These are phyloP conservation scores for Morus bassanus DNA, from an alignment of 2,797 vertebrate species.

Conservation along the genomic window DNA sequence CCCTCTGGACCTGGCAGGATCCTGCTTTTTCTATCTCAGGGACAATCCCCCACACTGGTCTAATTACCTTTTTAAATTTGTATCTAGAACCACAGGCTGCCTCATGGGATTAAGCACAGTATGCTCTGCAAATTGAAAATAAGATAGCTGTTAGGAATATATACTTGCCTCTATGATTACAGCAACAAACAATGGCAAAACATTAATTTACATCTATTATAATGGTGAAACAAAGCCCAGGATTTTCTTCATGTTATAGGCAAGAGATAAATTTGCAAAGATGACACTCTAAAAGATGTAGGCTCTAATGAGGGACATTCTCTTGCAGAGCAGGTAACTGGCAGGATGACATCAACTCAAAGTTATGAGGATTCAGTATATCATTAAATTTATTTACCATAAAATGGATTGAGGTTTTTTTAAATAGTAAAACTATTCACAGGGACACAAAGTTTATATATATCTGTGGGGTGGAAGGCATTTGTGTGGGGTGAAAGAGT, in stretches of 20 bases:
- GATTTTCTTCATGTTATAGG: conserved; percentile 32
- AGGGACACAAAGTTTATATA: conserved; percentile 27
- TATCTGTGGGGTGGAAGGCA: conserved; percentile 1
- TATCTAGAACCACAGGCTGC: conserved; percentile 79
- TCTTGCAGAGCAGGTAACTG: background rate
- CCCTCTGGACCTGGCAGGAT: conserved; percentile 75
- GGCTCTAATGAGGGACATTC: conserved; percentile 23
- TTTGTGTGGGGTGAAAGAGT: conserved; percentile 12
- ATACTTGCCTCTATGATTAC: conserved; percentile 79
- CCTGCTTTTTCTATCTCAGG: conserved; percentile 67
- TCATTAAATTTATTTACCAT: conserved; percentile 52
- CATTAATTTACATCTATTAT: conserved; percentile 82
- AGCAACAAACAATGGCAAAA: conserved; percentile 78
- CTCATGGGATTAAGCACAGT: conserved; percentile 84
- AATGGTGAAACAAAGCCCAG: conserved; percentile 62
- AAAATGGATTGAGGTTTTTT: conserved; percentile 1
- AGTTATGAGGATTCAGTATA: conserved; percentile 40
- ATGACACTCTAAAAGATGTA: conserved; percentile 36
- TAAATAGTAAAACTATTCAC: conserved; percentile 11
- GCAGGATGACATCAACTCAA: conserved; percentile 11
- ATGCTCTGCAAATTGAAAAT: conserved; percentile 87
- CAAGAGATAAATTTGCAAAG: conserved; percentile 53
- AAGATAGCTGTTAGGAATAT: conserved; percentile 84
- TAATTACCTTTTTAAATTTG: conserved; percentile 91
- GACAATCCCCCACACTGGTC: conserved; percentile 67